Evolutionary conservation across 2,888 invertebrate species (phyloP), one percentile per base, ranked within the genome.

Genomic region (Euproctis similis): DNA sequence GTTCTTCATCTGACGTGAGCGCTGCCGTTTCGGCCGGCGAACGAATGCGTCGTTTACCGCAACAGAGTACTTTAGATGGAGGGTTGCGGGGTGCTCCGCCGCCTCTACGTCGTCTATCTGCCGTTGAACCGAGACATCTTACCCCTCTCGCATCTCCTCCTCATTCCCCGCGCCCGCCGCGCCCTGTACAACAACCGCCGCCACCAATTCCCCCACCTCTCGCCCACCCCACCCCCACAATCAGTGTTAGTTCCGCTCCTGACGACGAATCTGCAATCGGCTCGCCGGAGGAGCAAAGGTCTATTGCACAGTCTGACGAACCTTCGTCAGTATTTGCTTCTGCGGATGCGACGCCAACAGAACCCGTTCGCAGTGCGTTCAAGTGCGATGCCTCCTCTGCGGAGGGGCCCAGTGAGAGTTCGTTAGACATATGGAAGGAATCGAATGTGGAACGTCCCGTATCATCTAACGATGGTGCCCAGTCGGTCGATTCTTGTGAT

Each of bases 1-100:
- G 89, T 58, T 91, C 91, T n/a, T 90, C 91, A 7, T 92, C 92
- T 10, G 93, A 93, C 63, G 87, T 91, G 39, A 90, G 90, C 61
- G 60, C 75, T 2, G 84, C 87, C 25, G 74, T 46, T 85, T 89
- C 40, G 2, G 78, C 86, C 24, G 36, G 88, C 86, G 61, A 89
- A 46, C 78, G 90, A 48, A 86, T 87, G 47, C 87, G 90, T 36
- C 87, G 90, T 19, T 76, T 92, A 38, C 87, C 87, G 27, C 88
- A 91, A 50, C 90, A 90, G 69, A 88, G 88, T 66, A 90, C 90
- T 22, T 74, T 90, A 24, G 90, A 91, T 56, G 88, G 88, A 23
- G 88, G 88, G 1, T 71, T 87, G 36, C 69, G 85, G 1, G 86
- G 87, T 27, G 78, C 85, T 23, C 85, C 66, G 47, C 86, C 72